These are phyloP conservation scores for Hybognathus amarus DNA, from an alignment of 2,797 vertebrate species.

Conservation along the genomic window DNA sequence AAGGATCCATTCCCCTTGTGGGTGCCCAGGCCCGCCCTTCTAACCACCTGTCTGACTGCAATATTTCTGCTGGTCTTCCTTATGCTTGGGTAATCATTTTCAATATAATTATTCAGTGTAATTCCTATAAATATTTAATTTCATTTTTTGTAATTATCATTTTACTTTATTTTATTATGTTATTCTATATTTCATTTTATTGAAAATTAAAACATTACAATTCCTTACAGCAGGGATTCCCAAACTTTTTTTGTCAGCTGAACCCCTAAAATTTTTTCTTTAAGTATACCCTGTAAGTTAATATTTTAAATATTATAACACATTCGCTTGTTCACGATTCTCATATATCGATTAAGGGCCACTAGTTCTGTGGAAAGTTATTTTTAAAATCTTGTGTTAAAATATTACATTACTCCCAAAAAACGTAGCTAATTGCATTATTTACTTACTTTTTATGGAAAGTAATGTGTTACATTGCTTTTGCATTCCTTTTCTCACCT, in stretches of 20 bases:
- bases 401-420: neutral
- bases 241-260: neutral
- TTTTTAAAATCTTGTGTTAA: neutral
- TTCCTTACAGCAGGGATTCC: neutral
- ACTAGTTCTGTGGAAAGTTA: neutral
- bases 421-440: too few relatives aligned
- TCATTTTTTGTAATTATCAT: neutral
- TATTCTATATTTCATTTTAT: neutral
- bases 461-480: too few relatives aligned
- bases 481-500: too few relatives aligned
- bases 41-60: constrained; percentile 70
- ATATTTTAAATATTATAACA: neutral
- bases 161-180: neutral
- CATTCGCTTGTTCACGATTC: neutral
- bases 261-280: neutral
- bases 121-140: neutral
- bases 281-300: neutral
- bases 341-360: neutral
- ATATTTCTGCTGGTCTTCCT: constrained; percentile 72
- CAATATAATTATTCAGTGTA: neutral
- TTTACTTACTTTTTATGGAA: too few relatives aligned
- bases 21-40: constrained; percentile 61
- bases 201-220: neutral
- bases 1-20: constrained; percentile 31
- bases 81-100: constrained; percentile 69